A percentile compares a stretch with the other conserved stretches of the same genome.
phyloP scores from a whole-genome alignment of 2,113 vertebrate genomes.

The Catagonus wagneri region DNA sequence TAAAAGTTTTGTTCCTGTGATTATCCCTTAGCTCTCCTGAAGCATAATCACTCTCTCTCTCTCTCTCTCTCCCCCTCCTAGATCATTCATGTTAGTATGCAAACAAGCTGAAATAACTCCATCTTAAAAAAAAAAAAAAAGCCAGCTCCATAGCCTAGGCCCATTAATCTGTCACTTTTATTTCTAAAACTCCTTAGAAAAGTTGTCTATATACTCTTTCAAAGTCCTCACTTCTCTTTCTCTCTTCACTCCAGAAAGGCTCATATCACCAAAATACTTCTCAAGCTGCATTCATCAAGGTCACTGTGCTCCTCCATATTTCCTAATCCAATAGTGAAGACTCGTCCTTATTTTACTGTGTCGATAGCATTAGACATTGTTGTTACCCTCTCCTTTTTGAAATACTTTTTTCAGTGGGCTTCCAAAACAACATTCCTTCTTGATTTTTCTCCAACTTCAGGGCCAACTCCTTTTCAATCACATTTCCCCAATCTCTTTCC shows the following conservation, averaged over 20 bases:
- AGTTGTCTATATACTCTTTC: not conserved
- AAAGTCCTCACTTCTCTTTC: not conserved
- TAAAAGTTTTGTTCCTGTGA: not conserved
- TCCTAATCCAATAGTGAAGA: not conserved
- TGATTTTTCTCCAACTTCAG: slow-evolving; percentile 14
- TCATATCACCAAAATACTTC: not conserved
- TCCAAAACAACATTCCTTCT: not conserved
- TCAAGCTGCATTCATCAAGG: not conserved
- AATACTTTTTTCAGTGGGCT: not conserved
- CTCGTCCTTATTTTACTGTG: not conserved
- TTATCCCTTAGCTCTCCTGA: not conserved
- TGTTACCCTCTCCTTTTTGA: not conserved
- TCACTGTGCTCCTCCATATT: not conserved
- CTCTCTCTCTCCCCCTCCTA: not conserved
- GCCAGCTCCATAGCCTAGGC: not conserved
- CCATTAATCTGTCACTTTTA: not conserved
- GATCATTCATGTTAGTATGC: not conserved
- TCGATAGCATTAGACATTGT: not conserved
- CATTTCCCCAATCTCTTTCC: not conserved
- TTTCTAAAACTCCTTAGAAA: slow-evolving; percentile 4
- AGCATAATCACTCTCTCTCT: not conserved
- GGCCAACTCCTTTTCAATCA: not conserved
- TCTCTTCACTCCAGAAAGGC: not conserved
- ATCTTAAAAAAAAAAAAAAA: slow-evolving; percentile 12
- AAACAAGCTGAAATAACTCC: not conserved